phyloP scores from a whole-genome alignment of 2,888 invertebrate genomes.

The Acleris literana region DNA sequence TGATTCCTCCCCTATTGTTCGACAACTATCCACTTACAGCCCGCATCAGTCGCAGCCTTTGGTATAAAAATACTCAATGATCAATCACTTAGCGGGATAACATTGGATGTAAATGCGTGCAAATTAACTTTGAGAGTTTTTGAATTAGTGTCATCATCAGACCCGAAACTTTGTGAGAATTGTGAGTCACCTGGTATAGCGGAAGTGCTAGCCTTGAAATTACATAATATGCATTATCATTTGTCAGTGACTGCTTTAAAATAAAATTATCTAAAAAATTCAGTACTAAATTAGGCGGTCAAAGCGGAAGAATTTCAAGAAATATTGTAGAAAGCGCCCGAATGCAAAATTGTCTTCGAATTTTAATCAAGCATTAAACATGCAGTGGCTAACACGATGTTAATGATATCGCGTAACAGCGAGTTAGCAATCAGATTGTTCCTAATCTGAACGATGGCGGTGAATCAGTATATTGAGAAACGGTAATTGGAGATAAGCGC shows the following conservation, averaged over 20 bases:
- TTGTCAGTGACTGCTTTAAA: neutral
- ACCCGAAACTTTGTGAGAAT: conserved; percentile 1
- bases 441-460: conserved; percentile 21
- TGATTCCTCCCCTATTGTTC: conserved; percentile 44
- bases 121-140: conserved; percentile 11
- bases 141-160: neutral
- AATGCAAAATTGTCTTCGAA: neutral
- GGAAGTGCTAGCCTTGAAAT: conserved; percentile 22
- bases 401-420: conserved; percentile 19
- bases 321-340: neutral
- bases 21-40: conserved; percentile 42
- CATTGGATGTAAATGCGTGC: conserved; percentile 11
- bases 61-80: conserved; percentile 25
- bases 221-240: neutral
- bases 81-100: conserved; percentile 28
- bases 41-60: conserved; percentile 42
- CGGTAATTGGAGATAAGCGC: conserved; percentile 55
- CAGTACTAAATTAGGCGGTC: no score
- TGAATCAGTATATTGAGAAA: conserved; percentile 47
- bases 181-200: conserved; percentile 14
- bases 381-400: conserved; percentile 2
- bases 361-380: neutral
- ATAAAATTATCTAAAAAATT: no score
- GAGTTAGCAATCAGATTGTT: conserved; percentile 13
- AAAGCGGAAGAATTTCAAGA: neutral